phyloP scores from a whole-genome alignment of 2,888 invertebrate species.

The Caenorhabditis angaria region DNA sequence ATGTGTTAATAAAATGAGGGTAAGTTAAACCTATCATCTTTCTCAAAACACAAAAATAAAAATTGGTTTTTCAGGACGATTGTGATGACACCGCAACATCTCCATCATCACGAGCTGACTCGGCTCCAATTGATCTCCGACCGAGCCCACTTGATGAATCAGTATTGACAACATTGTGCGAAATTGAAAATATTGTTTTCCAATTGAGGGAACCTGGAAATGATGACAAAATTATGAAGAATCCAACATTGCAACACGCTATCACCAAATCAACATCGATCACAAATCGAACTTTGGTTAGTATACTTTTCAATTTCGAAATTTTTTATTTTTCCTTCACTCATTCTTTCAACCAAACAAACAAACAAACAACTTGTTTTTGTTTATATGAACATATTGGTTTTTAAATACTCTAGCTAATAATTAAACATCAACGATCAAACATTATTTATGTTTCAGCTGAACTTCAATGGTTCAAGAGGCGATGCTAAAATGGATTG shows the following conservation, averaged over 20 bases:
- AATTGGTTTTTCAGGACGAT: conserved; percentile 26
- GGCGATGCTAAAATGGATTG: conserved; percentile 30
- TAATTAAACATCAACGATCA: neutral
- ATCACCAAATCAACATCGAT: conserved; percentile 51
- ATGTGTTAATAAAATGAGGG: conserved; percentile 21
- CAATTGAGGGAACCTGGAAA: conserved; percentile 42
- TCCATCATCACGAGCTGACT: conserved; percentile 40
- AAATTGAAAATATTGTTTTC: conserved; percentile 66
- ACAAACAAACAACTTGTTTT: conserved; percentile 11
- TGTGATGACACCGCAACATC: conserved; percentile 33
- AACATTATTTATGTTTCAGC: conserved; percentile 41
- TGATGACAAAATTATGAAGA: conserved; percentile 16
- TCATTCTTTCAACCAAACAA: neutral
- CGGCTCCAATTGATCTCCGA: conserved; percentile 25
- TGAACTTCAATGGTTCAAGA: conserved; percentile 55
- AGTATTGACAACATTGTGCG: conserved; percentile 59
- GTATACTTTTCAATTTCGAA: too few species aligned
- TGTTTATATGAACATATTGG: conserved; percentile 5
- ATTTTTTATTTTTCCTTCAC: neutral
- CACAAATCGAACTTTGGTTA: conserved; percentile 45
- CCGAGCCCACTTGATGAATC: conserved; percentile 40
- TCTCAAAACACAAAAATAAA: neutral
- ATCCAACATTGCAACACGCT: conserved; percentile 41
- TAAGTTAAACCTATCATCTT: neutral
- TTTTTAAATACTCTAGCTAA: neutral